Evolutionary conservation across 53 echinoderm and acorn worm genomes (phyloP).

Genomic region (Echinarachnius parma): DNA sequence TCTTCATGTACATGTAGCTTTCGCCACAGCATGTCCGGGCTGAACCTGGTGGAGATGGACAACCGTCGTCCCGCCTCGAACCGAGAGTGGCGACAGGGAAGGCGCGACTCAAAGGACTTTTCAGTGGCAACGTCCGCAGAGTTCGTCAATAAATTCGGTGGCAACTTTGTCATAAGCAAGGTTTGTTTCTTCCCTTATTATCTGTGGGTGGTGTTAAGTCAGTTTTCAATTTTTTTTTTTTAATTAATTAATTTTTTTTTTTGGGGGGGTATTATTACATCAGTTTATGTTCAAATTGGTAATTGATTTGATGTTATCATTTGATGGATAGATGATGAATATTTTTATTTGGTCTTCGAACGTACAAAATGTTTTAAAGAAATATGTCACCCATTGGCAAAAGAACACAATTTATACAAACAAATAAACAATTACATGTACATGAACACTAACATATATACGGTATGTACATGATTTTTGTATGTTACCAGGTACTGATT

Average conservation of each 20-base stretch:
- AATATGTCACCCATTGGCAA: no score
- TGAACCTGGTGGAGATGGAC: conserved; percentile 81
- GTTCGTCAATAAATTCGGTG: conserved; percentile 91
- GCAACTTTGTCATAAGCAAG: conserved; percentile 87
- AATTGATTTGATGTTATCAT: no score
- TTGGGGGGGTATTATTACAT: no score
- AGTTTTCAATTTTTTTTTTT: no score
- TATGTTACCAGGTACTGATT: conserved; percentile 64
- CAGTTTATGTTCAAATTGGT: no score
- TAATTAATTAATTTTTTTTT: no score
- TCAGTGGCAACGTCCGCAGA: conserved; percentile 81
- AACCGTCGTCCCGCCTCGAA: conserved; percentile 49
- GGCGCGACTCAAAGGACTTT: conserved; percentile 62
- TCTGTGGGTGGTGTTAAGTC: no score
- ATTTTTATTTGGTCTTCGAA: not conserved
- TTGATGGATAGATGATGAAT: not conserved
- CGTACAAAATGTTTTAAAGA: no score
- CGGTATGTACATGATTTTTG: not conserved
- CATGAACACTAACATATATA: not conserved
- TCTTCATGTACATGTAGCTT: no score
- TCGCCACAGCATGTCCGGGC: conserved; percentile 91
- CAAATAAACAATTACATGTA: no score
- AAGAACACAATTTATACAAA: no score
- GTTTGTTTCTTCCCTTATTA: no score
- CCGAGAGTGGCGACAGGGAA: conserved; percentile 68